phyloP scores from a whole-genome alignment of 2,888 invertebrate species.

The Ametastegia equiseti region DNA sequence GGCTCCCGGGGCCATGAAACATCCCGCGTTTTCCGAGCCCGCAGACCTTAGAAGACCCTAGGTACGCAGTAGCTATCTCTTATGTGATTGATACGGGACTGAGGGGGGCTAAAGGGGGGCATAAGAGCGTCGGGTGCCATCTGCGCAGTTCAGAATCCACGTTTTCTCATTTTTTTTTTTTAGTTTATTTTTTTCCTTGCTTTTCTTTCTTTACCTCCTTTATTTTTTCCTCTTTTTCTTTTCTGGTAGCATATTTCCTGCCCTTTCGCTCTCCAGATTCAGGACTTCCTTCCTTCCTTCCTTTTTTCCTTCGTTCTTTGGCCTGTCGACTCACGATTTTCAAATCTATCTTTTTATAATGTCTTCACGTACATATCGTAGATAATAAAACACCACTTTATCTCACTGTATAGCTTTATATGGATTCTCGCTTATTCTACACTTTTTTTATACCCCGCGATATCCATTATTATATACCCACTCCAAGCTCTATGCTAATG shows the following conservation, averaged over 20 bases:
- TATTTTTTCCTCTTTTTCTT: conserved; percentile 55
- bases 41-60: too few relatives aligned
- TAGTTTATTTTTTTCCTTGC: background rate
- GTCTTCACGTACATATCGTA: conserved; percentile 14
- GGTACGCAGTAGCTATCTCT: too few relatives aligned
- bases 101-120: background rate
- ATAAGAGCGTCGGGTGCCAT: conserved; percentile 14
- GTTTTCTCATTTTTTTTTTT: conserved; percentile 1
- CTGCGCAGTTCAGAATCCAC: conserved; percentile 29
- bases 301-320: background rate
- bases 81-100: conserved; percentile 41
- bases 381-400: conserved; percentile 9
- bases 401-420: background rate
- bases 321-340: conserved; percentile 25
- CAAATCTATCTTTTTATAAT: conserved; percentile 40
- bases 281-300: conserved; percentile 1
- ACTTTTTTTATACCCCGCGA: background rate
- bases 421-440: background rate
- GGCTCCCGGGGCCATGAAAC: conserved; percentile 4
- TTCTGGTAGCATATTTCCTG: conserved; percentile 60
- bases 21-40: background rate
- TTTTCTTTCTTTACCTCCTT: conserved; percentile 46
- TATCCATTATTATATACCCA: background rate
- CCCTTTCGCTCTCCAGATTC: conserved; percentile 15
- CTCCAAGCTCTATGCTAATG: too few relatives aligned